Evolutionary conservation across 2,888 invertebrate species (phyloP).

Genomic region (Sympetrum striolatum): DNA sequence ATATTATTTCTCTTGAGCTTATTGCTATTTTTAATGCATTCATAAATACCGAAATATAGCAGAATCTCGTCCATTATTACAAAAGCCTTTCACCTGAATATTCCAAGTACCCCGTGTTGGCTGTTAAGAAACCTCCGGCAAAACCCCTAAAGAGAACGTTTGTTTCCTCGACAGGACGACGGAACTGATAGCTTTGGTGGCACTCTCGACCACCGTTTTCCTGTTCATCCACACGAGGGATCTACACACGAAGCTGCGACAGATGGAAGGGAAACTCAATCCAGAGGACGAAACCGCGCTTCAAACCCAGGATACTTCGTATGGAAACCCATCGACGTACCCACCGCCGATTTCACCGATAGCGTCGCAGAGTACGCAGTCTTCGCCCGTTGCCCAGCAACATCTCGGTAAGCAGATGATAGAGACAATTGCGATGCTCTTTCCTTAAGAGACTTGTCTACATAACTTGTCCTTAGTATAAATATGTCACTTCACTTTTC

Average conservation of each 20-base stretch:
- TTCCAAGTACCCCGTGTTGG: too few species aligned
- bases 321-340: neutral
- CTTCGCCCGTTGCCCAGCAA: neutral
- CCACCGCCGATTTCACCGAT: neutral
- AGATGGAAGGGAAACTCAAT: slow-evolving; percentile 70
- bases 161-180: slow-evolving; percentile 72
- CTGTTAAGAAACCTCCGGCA: too few species aligned
- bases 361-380: neutral
- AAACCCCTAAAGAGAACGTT: neutral
- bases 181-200: slow-evolving; percentile 81
- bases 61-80: too few species aligned
- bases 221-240: slow-evolving; percentile 85
- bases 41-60: too few species aligned
- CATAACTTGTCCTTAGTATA: too few species aligned
- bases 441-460: too few species aligned
- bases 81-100: too few species aligned
- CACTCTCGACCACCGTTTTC: slow-evolving; percentile 83
- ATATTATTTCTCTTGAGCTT: too few species aligned
- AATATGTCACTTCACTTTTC: too few species aligned
- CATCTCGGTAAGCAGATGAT: neutral
- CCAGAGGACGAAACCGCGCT: neutral
- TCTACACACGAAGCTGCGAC: slow-evolving; percentile 78
- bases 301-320: neutral
- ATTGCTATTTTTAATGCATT: too few species aligned
- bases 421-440: too few species aligned